Evolutionary conservation across 2,113 vertebrate species (phyloP).

Genomic region (Malurus elegans): DNA sequence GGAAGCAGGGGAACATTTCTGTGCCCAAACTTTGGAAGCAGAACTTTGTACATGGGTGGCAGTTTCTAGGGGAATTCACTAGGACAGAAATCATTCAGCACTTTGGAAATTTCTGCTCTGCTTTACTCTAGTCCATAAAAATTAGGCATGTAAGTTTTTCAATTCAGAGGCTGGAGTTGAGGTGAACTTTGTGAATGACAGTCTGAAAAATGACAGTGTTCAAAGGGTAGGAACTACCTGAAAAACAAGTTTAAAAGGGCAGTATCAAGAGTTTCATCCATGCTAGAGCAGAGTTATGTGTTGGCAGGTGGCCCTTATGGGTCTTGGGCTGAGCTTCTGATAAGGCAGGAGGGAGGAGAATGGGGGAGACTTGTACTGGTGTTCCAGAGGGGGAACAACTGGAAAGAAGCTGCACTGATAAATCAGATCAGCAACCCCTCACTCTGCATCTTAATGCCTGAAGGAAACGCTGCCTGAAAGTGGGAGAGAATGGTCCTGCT

Average conservation of each 20-base stretch:
- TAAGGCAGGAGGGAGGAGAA: background rate
- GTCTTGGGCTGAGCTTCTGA: background rate
- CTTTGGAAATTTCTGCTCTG: background rate
- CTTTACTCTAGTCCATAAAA: background rate
- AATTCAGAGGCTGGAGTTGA: background rate
- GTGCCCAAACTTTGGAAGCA: background rate
- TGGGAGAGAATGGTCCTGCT: background rate
- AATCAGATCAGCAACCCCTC: background rate
- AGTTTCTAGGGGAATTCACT: background rate
- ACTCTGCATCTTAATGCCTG: background rate
- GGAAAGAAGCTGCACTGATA: background rate
- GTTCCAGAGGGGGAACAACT: background rate
- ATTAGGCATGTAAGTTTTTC: background rate
- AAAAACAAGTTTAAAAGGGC: constrained; percentile 47
- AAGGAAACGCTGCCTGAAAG: background rate
- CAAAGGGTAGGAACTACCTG: constrained; percentile 31
- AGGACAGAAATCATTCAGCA: background rate
- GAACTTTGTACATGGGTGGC: background rate
- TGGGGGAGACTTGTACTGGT: background rate
- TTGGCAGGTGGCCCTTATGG: background rate
- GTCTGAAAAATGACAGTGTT: constrained; percentile 2
- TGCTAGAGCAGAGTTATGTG: background rate
- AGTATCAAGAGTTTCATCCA: background rate
- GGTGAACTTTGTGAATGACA: background rate
- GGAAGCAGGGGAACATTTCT: background rate